A percentile compares a stretch with the other conserved stretches of the same genome.
Conservation (phyloP, 2,888 invertebrate species). For the Calliphora vomitoria region DNA sequence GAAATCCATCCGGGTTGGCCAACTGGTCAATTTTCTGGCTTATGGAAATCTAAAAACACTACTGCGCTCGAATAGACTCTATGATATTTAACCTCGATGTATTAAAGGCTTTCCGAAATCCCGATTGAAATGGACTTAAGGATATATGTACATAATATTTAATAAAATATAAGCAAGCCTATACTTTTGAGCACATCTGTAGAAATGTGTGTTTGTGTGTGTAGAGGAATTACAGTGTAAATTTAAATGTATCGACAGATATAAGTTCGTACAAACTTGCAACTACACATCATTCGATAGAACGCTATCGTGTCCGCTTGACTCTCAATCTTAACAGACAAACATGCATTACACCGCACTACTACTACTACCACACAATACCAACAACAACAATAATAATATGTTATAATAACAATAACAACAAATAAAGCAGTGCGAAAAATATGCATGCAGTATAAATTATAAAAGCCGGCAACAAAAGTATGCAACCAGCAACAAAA, state of each 20-base stretch:
- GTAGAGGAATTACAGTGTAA: conserved; percentile 48
- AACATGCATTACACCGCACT: conserved; percentile 47
- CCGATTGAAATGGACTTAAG: too few species aligned
- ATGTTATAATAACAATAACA: conserved; percentile 1
- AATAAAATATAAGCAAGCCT: too few species aligned
- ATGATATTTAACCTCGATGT: too few species aligned
- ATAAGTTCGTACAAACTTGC: conserved; percentile 35
- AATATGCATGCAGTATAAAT: conserved; percentile 74
- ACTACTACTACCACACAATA: conserved; percentile 43
- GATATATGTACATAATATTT: too few species aligned
- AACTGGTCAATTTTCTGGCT: too few species aligned
- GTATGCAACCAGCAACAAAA: conserved; percentile 54
- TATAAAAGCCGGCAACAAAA: conserved; percentile 76
- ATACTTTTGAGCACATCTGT: conserved; percentile 23
- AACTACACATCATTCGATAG: conserved; percentile 52
- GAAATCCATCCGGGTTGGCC: too few species aligned
- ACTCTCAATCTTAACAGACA: conserved; percentile 49
- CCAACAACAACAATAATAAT: conserved; percentile 25
- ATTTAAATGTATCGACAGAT: conserved; percentile 56
- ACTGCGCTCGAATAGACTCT: too few species aligned
- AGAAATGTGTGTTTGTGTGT: conserved; percentile 1
- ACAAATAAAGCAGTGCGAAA: conserved; percentile 44
- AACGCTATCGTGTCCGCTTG: conserved; percentile 45
- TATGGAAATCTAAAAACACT: too few species aligned
- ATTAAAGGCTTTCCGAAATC: too few species aligned